phyloP scores from a whole-genome alignment of 2,797 vertebrate genomes.

The Hydrolagus colliei region DNA sequence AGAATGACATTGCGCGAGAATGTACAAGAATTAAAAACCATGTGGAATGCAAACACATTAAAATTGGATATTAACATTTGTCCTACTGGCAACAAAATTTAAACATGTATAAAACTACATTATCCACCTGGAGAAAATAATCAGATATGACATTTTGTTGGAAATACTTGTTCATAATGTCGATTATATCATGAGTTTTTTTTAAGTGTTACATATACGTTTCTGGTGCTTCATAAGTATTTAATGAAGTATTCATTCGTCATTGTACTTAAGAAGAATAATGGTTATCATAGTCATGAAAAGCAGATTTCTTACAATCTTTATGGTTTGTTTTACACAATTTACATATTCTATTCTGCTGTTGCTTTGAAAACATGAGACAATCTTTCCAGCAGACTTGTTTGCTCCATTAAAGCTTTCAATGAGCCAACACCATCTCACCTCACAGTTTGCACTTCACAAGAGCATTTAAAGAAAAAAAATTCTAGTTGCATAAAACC shows the following conservation, averaged over 20 bases:
- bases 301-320: neutral
- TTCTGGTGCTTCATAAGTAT: neutral
- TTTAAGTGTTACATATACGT: neutral
- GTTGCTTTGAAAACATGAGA: neutral
- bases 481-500: constrained; percentile 1
- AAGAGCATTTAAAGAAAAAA: neutral
- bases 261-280: neutral
- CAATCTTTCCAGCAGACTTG: neutral
- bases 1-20: neutral
- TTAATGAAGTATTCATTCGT: neutral
- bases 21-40: no score
- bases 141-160: neutral
- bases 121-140: neutral
- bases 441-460: neutral
- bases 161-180: no score
- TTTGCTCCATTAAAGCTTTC: constrained; percentile 3
- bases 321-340: neutral
- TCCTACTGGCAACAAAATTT: neutral
- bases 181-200: neutral
- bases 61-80: neutral
- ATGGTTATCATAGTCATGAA: neutral
- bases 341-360: neutral
- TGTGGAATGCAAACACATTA: neutral
- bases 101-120: neutral
- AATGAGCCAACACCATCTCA: neutral